Percentiles rank a stretch among this genome's conserved stretches.
Conservation (phyloP, 2,113 vertebrate genomes). For the Corydoras maculifer region DNA sequence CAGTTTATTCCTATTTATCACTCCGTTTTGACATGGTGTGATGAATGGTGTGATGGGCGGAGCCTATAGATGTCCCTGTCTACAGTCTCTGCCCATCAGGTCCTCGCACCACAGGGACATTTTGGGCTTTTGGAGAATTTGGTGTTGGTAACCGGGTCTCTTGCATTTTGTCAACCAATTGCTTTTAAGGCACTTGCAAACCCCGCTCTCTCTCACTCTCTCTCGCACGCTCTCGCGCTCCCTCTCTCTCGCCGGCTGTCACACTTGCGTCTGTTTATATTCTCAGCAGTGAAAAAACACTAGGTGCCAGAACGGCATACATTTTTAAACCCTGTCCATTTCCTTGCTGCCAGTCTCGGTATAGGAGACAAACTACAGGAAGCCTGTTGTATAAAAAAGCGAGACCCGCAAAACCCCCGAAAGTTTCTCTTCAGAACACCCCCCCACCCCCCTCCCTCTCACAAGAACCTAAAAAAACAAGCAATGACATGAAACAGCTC, state of each 20-base stretch:
- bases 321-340: conserved; percentile 1
- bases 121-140: conserved; percentile 40
- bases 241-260: conserved; percentile 48
- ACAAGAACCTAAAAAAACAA: not conserved
- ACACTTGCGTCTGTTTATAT: conserved; percentile 38
- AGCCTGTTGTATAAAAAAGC: no score
- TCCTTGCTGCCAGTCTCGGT: not conserved
- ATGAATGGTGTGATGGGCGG: no score
- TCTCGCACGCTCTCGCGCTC: conserved; percentile 9
- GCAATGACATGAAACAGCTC: conserved; percentile 24
- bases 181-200: conserved; percentile 44
- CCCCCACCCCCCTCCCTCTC: no score
- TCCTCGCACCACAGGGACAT: no score
- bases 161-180: conserved; percentile 56
- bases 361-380: not conserved
- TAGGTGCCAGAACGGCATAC: not conserved
- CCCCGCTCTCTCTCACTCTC: conserved; percentile 27
- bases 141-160: conserved; percentile 45
- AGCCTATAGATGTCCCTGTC: no score
- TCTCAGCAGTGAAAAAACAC: conserved; percentile 24
- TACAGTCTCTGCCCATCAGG: no score
- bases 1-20: no score
- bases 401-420: no score
- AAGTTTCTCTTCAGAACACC: not conserved
- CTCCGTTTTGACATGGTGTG: no score